Percentiles rank a stretch among this genome's conserved stretches.
Conservation (phyloP, 2,797 vertebrate genomes). For the Masticophis lateralis region DNA sequence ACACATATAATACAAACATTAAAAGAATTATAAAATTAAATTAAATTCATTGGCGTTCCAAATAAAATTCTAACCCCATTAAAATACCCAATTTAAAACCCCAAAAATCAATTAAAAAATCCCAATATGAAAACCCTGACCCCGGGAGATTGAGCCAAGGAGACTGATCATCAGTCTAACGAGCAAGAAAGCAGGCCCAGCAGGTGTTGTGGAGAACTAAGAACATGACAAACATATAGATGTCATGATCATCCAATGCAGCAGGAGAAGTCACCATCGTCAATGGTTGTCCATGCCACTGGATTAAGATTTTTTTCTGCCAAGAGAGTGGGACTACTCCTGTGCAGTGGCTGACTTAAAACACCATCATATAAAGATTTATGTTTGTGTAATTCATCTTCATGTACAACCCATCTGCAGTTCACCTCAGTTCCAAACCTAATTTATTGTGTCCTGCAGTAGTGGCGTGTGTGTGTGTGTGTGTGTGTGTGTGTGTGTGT, state of each 20-base stretch:
- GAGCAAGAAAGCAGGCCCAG: neutral
- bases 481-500: too few species aligned
- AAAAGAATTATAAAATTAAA: too few species aligned
- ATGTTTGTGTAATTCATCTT: neutral
- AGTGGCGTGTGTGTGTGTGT: neutral
- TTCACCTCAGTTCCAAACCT: neutral
- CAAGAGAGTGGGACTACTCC: too few species aligned
- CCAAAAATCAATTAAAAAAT: too few species aligned
- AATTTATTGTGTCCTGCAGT: too few species aligned
- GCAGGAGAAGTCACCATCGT: too few species aligned
- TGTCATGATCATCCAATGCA: neutral
- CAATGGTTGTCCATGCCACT: too few species aligned
- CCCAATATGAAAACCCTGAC: neutral
- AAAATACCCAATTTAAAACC: too few species aligned
- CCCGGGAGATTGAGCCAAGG: neutral
- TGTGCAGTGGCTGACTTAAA: neutral
- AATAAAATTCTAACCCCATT: too few species aligned
- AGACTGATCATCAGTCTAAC: neutral
- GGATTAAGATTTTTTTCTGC: too few species aligned
- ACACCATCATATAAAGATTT: neutral
- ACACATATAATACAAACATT: too few species aligned
- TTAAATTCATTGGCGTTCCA: too few species aligned
- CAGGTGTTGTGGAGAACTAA: neutral
- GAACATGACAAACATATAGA: neutral
- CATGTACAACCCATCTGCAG: neutral